phyloP scores from a whole-genome alignment of 1,140 invertebrate genomes.

The Nasonia vitripennis region DNA sequence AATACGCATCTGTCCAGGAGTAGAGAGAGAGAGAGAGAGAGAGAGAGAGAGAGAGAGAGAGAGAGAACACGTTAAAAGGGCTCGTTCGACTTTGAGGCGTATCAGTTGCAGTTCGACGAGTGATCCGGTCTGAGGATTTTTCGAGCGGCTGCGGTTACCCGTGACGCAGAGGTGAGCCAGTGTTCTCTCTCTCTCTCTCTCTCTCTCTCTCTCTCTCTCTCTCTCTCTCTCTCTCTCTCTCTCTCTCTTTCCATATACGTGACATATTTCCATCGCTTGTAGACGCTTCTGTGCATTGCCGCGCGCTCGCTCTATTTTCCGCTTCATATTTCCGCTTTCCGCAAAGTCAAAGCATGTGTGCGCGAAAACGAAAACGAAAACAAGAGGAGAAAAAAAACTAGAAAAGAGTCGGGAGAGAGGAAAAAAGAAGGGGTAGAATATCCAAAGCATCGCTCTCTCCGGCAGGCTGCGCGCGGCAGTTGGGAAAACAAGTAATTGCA shows the following conservation, averaged over 20 bases:
- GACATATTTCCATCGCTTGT: neutral
- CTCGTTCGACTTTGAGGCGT: neutral
- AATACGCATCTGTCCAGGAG: neutral
- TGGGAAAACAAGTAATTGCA: conserved; percentile 38
- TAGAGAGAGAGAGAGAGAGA: neutral
- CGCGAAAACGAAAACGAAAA: neutral
- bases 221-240: neutral
- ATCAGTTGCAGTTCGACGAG: conserved; percentile 32
- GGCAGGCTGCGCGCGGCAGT: neutral
- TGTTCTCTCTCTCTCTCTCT: neutral
- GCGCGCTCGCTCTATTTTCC: neutral
- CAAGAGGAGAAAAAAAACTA: neutral
- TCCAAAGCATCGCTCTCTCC: neutral
- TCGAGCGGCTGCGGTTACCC: neutral
- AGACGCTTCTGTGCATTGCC: neutral
- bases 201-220: neutral
- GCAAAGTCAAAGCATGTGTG: neutral
- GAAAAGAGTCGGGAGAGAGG: no score
- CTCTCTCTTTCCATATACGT: neutral
- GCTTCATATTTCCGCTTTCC: neutral
- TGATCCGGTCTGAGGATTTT: conserved; percentile 6
- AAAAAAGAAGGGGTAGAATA: neutral
- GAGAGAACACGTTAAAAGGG: conserved; percentile 48
- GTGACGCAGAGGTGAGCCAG: neutral
- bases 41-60: neutral